These are phyloP conservation scores for Vidua chalybeata DNA, from an alignment of 2,113 vertebrate species.

Conservation along the genomic window DNA sequence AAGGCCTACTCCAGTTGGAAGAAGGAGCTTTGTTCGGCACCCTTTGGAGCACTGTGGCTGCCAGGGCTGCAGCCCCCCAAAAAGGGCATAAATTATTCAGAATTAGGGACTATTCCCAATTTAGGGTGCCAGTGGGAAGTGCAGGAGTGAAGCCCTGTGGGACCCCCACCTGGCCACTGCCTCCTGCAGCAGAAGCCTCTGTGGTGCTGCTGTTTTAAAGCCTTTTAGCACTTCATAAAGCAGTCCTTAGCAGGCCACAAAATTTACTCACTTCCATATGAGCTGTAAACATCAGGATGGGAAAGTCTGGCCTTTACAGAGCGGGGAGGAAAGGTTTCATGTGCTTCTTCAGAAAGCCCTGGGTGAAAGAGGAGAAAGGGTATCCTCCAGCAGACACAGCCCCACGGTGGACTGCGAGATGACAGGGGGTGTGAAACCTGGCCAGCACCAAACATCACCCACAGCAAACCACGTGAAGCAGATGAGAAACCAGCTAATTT, in stretches of 20 bases:
- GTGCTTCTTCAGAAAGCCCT: not conserved
- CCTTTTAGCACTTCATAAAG: constrained; percentile 47
- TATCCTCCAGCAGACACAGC: not conserved
- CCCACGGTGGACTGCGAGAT: fast-evolving
- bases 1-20: not conserved
- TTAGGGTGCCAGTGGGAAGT: not conserved
- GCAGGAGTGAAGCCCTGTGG: not conserved
- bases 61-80: too few species aligned
- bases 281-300: not conserved
- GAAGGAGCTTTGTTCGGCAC: not conserved
- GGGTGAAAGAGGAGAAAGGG: not conserved
- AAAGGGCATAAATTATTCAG: not conserved
- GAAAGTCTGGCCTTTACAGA: not conserved
- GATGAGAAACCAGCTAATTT: not conserved
- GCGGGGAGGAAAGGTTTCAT: not conserved
- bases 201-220: not conserved
- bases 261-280: constrained; percentile 43
- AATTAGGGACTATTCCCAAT: too few species aligned
- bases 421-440: not conserved
- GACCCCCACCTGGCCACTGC: not conserved
- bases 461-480: not conserved
- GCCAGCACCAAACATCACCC: not conserved
- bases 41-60: not conserved
- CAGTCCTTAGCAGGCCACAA: constrained; percentile 24
- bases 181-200: not conserved